A percentile compares a stretch with the other conserved stretches of the same genome.
These are phyloP conservation scores for Menidia beryllina DNA, from an alignment of 2,113 vertebrate species.

Conservation along the genomic window DNA sequence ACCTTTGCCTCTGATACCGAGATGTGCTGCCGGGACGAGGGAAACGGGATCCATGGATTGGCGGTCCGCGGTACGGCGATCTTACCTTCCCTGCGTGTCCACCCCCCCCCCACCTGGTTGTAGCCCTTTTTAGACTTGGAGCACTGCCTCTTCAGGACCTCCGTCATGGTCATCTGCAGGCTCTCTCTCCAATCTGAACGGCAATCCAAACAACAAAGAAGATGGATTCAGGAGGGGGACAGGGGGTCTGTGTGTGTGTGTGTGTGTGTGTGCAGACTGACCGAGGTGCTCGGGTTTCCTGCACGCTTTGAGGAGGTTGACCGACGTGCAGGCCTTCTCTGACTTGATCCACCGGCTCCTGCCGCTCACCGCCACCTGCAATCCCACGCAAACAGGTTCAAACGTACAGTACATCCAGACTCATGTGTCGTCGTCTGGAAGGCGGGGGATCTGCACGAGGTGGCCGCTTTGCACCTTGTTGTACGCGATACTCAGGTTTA, in stretches of 20 bases:
- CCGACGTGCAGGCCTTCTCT: slow-evolving; percentile 90
- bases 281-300: slow-evolving; percentile 86
- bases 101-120: slow-evolving; percentile 86
- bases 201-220: neutral
- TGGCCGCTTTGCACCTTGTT: slow-evolving; percentile 84
- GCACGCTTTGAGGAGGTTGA: slow-evolving; percentile 91
- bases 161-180: slow-evolving; percentile 87
- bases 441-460: neutral
- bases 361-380: slow-evolving; percentile 89
- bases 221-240: neutral
- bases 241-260: neutral
- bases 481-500: slow-evolving; percentile 90
- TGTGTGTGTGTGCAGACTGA: slow-evolving; percentile 56
- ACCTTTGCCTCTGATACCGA: slow-evolving; percentile 88
- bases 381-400: neutral
- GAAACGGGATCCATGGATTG: neutral
- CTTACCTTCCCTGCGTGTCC: neutral
- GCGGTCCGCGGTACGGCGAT: neutral
- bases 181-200: slow-evolving; percentile 86
- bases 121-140: slow-evolving; percentile 92
- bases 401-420: neutral
- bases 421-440: neutral
- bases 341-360: slow-evolving; percentile 87
- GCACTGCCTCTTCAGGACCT: slow-evolving; percentile 92
- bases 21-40: slow-evolving; percentile 77